Percentiles rank a stretch among this genome's conserved stretches.
Conservation (phyloP, 1,140 invertebrate genomes). For the Zaprionus ornatus region DNA sequence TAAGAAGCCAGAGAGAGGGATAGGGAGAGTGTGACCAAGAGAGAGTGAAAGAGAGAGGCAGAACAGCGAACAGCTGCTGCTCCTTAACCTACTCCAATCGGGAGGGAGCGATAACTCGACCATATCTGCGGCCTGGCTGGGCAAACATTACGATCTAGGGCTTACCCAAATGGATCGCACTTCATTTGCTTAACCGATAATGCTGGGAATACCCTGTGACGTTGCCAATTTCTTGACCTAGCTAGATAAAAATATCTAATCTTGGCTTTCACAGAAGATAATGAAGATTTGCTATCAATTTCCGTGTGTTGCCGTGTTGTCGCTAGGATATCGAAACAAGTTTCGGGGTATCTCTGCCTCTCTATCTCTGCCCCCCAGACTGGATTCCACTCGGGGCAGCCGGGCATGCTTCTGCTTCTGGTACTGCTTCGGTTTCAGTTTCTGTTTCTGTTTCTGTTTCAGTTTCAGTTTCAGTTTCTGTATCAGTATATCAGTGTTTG, state of each 20-base stretch:
- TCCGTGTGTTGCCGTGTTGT: slow-evolving; percentile 29
- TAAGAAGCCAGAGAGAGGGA: slow-evolving; percentile 7
- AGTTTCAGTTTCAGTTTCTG: slow-evolving; percentile 40
- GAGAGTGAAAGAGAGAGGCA: background rate
- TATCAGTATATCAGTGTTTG: slow-evolving; percentile 84
- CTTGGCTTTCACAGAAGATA: slow-evolving; percentile 83
- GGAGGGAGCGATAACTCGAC: slow-evolving; percentile 30
- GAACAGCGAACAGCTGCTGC: slow-evolving; percentile 22
- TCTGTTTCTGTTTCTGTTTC: slow-evolving; percentile 13
- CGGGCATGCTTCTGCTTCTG: slow-evolving; percentile 7
- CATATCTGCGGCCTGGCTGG: slow-evolving; percentile 41
- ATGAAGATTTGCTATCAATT: slow-evolving; percentile 84
- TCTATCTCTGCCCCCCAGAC: background rate
- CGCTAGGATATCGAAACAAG: slow-evolving; percentile 74
- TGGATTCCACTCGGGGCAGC: background rate
- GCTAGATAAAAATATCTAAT: slow-evolving; percentile 84
- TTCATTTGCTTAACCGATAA: slow-evolving; percentile 76
- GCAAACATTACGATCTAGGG: slow-evolving; percentile 38
- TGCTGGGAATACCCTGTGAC: slow-evolving; percentile 52
- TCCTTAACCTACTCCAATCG: slow-evolving; percentile 65
- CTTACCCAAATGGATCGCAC: slow-evolving; percentile 24
- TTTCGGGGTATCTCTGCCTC: slow-evolving; percentile 41
- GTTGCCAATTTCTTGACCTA: slow-evolving; percentile 81
- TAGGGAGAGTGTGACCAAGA: background rate
- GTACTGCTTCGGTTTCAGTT: background rate